Base-by-base conservation (phyloP, 2,888 invertebrate genomes). In the Cantharis nigra region DNA sequence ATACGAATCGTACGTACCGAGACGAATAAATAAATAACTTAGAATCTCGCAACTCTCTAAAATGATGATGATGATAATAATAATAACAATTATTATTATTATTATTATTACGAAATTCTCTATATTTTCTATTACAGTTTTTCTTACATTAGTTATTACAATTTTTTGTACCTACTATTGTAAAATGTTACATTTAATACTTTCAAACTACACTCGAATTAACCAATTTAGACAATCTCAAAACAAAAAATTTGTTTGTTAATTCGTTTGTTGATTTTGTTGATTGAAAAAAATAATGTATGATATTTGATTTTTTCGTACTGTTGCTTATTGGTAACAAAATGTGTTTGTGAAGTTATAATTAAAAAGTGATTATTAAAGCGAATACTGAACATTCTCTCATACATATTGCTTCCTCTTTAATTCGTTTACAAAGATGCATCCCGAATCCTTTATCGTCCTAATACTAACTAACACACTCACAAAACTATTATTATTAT, bases 401-500 rank as follows among this genome's bases (percentile, higher is more conserved):
- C 84, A 84, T 84, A 84, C 85, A 84, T 85, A 83, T 81, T 79
- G 80, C 80, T 81, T 79, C 76, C 76, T 71, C 78, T 77, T 16
- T 70, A 70, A 72, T 78, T 80, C 78, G 81, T 85, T 86, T 85
- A 84, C 86, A 86, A 86, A 86, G 86, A 86, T 86, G 86, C 86
- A 85, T 82, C 84, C 85, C 76, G 64, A 63, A 49, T 49, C 26
- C n/a, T 67, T 67, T 67, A 67, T n/a, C 18, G 18, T 67, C 65
- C 65, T 67, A 20, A 67, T 23, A 20, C 65, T 23, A 16, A 20
- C 65, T 23, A 23, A 23, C 18, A 20, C 26, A 67, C 26, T 67
- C 20, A 67, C 65, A 23, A 67, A 67, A 26, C 20, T 23, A 23
- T 9, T 26, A 26, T 26, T 9, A 26, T 20, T 20, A 20, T 0